Evolutionary conservation across 2,888 invertebrate species (phyloP).

Genomic region (Patella caerulea): DNA sequence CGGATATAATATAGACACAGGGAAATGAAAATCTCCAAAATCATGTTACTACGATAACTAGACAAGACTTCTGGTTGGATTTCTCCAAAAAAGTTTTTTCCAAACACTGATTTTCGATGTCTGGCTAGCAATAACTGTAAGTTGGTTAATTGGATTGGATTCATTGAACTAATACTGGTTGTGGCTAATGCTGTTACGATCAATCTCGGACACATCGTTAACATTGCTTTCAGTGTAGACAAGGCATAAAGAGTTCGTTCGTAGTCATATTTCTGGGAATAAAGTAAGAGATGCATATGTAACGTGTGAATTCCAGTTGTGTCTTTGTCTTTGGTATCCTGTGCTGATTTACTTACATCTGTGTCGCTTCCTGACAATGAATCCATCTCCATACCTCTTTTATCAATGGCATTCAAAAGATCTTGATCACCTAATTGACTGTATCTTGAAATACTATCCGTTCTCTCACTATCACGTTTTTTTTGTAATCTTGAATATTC

Average conservation of each 20-base stretch:
- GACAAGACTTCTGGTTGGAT: constrained; percentile 77
- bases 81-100: constrained; percentile 74
- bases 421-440: constrained; percentile 50
- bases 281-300: constrained; percentile 87
- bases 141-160: constrained; percentile 66
- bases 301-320: constrained; percentile 78
- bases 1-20: constrained; percentile 85
- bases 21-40: constrained; percentile 82
- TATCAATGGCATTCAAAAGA: constrained; percentile 54
- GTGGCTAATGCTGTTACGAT: constrained; percentile 84
- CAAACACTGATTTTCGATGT: constrained; percentile 86
- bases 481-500: not conserved
- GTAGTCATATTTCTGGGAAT: constrained; percentile 85
- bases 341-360: constrained; percentile 35
- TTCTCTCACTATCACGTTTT: constrained; percentile 4
- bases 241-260: constrained; percentile 82
- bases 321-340: constrained; percentile 20
- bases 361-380: constrained; percentile 59
- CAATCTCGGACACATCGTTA: constrained; percentile 80
- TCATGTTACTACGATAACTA: constrained; percentile 83
- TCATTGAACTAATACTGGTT: constrained; percentile 77
- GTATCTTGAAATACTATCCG: constrained; percentile 39
- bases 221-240: constrained; percentile 81
- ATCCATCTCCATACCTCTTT: constrained; percentile 50
- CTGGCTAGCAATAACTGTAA: constrained; percentile 79